Percentiles rank a stretch among this genome's conserved stretches.
These are phyloP conservation scores for Agrilus planipennis DNA, from an alignment of 1,140 invertebrate species.

Conservation along the genomic window DNA sequence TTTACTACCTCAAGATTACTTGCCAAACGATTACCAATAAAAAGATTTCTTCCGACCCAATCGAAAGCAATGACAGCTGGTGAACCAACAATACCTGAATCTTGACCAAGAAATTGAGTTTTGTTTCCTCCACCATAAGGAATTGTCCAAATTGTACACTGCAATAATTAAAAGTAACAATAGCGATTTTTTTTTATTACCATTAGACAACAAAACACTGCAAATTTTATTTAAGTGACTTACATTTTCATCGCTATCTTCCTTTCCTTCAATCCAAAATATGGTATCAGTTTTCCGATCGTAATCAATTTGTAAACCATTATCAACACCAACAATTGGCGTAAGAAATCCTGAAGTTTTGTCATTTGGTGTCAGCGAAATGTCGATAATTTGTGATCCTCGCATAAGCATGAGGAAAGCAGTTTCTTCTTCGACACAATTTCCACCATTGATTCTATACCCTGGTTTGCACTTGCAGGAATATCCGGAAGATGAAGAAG, in stretches of 20 bases:
- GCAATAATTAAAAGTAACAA: slow-evolving; percentile 37
- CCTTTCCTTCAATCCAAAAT: slow-evolving; percentile 73
- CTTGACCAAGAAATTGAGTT: slow-evolving; percentile 66
- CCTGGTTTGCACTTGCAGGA: slow-evolving; percentile 88
- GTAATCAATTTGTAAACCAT: slow-evolving; percentile 82
- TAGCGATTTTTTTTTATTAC: no score
- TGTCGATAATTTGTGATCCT: slow-evolving; percentile 77
- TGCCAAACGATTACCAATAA: slow-evolving; percentile 81
- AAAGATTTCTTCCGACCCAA: slow-evolving; percentile 92
- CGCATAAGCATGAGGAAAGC: slow-evolving; percentile 86
- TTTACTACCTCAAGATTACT: slow-evolving; percentile 89
- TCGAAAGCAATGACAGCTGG: slow-evolving; percentile 89
- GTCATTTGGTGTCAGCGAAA: slow-evolving; percentile 63
- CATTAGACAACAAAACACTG: no score
- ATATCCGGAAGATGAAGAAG: slow-evolving; percentile 52
- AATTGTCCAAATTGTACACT: slow-evolving; percentile 77
- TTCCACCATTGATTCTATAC: slow-evolving; percentile 53
- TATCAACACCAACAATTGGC: slow-evolving; percentile 83
- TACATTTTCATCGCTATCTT: slow-evolving; percentile 58
- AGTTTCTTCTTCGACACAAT: slow-evolving; percentile 73
- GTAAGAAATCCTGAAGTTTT: slow-evolving; percentile 65
- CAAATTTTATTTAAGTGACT: no score
- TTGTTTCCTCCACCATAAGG: slow-evolving; percentile 79
- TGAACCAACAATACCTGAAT: slow-evolving; percentile 77
- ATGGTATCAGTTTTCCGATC: slow-evolving; percentile 72